Evolutionary conservation across 2,888 invertebrate genomes (phyloP).

Genomic region (Heliconius ethilla): DNA sequence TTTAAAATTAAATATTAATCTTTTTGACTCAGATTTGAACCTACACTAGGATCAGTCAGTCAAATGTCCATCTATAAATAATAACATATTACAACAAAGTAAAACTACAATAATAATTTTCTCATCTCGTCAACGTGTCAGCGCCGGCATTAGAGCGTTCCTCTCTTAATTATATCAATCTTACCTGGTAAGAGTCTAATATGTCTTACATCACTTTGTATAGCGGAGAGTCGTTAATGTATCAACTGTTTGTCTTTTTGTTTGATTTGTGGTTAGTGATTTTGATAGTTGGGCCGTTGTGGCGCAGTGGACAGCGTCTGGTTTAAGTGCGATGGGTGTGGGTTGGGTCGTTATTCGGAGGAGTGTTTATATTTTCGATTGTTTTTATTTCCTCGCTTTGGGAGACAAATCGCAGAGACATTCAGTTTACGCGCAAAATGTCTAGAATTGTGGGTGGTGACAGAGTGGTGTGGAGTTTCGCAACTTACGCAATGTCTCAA

Average conservation of each 20-base stretch:
- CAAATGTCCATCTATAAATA: background rate
- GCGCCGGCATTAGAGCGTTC: slow-evolving; percentile 37
- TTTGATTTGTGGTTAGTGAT: background rate
- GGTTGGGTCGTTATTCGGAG: background rate
- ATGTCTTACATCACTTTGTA: slow-evolving; percentile 15
- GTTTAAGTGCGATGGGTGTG: background rate
- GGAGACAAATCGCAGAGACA: no score
- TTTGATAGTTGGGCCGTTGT: background rate
- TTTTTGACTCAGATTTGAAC: background rate
- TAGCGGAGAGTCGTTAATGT: slow-evolving; percentile 1
- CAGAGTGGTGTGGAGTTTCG: background rate
- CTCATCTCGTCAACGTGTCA: slow-evolving; percentile 37
- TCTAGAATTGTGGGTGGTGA: background rate
- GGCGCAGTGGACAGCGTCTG: no score
- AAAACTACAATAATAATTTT: slow-evolving; percentile 28
- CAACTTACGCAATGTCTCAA: background rate
- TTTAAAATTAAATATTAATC: background rate
- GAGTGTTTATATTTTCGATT: no score
- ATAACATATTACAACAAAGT: slow-evolving; percentile 1
- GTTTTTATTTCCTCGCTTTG: no score
- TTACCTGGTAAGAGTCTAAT: slow-evolving; percentile 29
- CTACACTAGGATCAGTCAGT: background rate
- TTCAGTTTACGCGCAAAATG: no score
- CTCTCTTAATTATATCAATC: slow-evolving; percentile 28
- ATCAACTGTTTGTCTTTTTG: slow-evolving; percentile 13